A percentile compares a stretch with the other conserved stretches of the same genome.
phyloP scores from a whole-genome alignment of 2,888 invertebrate genomes.

The Nipponacmea schrenckii region DNA sequence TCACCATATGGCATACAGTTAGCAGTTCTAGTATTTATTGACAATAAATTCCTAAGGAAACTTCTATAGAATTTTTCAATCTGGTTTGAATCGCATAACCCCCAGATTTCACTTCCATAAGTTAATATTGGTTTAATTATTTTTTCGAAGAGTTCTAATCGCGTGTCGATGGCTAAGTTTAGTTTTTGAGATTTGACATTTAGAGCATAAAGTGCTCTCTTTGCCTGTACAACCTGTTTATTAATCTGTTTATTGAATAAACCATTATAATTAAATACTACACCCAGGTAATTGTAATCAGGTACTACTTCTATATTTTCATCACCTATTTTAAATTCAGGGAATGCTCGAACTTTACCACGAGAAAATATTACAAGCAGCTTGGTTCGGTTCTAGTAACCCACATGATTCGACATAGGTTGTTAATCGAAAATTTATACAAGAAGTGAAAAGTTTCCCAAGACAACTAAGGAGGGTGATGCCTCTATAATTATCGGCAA shows the following conservation, averaged over 20 bases:
- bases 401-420: not conserved
- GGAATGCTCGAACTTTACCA: not conserved
- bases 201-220: too few species aligned
- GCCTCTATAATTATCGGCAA: slow-evolving; percentile 18
- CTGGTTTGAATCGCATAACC: too few species aligned
- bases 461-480: slow-evolving; percentile 14
- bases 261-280: too few species aligned
- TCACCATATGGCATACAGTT: too few species aligned
- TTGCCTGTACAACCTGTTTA: slow-evolving; percentile 11
- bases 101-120: slow-evolving; percentile 20
- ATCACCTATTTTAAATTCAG: slow-evolving; percentile 8
- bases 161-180: slow-evolving; percentile 9
- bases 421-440: not conserved
- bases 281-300: not conserved
- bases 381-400: not conserved
- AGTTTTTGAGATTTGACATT: not conserved
- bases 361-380: slow-evolving; percentile 20
- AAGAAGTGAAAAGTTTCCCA: not conserved
- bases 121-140: not conserved
- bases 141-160: slow-evolving; percentile 16
- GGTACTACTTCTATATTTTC: slow-evolving; percentile 3
- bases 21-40: too few species aligned
- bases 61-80: too few species aligned
- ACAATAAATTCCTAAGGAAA: too few species aligned
- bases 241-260: too few species aligned